Base-by-base conservation (phyloP, 2,888 invertebrate genomes). In the Ophioninae sp. region DNA sequence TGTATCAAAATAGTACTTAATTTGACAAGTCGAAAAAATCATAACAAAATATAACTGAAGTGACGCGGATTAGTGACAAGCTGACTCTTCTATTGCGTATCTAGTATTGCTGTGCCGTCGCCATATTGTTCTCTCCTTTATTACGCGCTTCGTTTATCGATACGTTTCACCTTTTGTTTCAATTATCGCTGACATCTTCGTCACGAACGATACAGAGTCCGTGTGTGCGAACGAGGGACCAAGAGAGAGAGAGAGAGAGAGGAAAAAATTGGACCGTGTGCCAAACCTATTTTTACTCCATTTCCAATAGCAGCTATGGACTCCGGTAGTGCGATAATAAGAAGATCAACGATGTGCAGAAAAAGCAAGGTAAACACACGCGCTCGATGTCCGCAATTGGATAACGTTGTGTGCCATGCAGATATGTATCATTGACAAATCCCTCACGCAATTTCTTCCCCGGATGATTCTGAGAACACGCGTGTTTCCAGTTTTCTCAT, bases 321-420 rank as follows among this genome's bases (percentile, higher is more conserved):
- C 78, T 72, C 82, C 76, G 71, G 74, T 75, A 68, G 61, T 58
- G 23, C 41, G 51, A 58, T 61, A 44, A 61, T 78, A 7, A 82
- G 65, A 71, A 86, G 80, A 22, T 83, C 85, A 79, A 78, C 85
- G 65, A 81, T 85, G 79, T 87, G 86, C 75, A 82, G 85, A 71
- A 86, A 86, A 75, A 86, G 85, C 83, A 86, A 83, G 85, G 90
- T 90, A 86, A 88, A 87, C 76, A 65, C 71, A 61, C 22, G 59
- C 8, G 10, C 44, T 76, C 41, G 63, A 39, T 58, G 30, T 30
- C 10, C 61, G 13, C 39, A 20, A 10, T 2, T 30, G 13, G 10
- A 68, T 1, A 41, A 13, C 23, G 44, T 6, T 30, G n/a, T 37
- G 37, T 58, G 6, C n/a, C n/a, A n/a, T 59, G 22, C 20, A 6